Conservation (phyloP, 2,113 vertebrate species). For the Coptodon bakossiorum region DNA sequence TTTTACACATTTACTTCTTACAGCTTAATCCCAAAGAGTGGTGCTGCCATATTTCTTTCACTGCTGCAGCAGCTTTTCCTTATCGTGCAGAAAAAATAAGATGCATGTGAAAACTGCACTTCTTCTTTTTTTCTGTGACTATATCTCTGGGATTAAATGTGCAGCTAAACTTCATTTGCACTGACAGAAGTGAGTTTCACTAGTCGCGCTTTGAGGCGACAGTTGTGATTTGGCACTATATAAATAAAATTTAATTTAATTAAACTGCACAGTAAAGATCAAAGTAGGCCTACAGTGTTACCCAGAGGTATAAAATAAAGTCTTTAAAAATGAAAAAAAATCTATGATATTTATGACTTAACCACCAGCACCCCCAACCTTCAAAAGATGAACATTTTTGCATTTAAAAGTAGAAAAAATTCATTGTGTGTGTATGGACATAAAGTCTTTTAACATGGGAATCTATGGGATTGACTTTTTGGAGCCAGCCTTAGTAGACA, state of each 20-base stretch:
- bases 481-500: not conserved
- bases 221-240: not conserved
- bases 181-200: not conserved
- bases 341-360: not conserved
- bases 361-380: not conserved
- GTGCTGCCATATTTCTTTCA: not conserved
- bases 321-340: not conserved
- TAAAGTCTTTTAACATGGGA: not conserved
- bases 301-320: not conserved
- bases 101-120: not conserved
- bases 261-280: not conserved
- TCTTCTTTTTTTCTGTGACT: not conserved
- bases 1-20: not conserved
- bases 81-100: not conserved
- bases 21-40: not conserved
- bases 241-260: not conserved
- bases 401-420: not conserved
- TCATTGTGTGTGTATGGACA: not conserved
- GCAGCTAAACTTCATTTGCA: not conserved
- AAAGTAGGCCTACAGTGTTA: not conserved
- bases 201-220: not conserved
- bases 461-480: not conserved
- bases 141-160: not conserved
- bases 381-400: not conserved
- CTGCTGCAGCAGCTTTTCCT: not conserved